Conservation (phyloP, 2,888 invertebrate genomes). For the Campoletis raptor region DNA sequence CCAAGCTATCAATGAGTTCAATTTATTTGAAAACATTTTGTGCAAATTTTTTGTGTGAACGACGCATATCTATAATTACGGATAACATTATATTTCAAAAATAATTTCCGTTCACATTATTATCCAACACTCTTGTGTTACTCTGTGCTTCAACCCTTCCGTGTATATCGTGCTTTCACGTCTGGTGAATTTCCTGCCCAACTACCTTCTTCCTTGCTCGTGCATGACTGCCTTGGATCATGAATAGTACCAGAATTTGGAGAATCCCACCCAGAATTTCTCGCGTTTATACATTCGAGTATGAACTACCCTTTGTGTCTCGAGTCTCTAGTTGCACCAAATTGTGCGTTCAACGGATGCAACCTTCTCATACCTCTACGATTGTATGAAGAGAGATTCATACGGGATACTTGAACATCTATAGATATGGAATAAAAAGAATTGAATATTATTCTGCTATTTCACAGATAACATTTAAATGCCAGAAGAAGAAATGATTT, state of each 20-base stretch:
- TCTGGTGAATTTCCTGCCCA: slow-evolving; percentile 53
- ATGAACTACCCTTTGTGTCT: slow-evolving; percentile 46
- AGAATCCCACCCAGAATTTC: slow-evolving; percentile 47
- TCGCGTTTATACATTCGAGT: slow-evolving; percentile 43
- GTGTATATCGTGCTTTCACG: slow-evolving; percentile 14
- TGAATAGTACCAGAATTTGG: slow-evolving; percentile 57
- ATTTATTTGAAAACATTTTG: not conserved
- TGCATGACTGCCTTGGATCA: slow-evolving; percentile 39
- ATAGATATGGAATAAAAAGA: not conserved
- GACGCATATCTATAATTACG: not conserved
- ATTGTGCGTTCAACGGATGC: slow-evolving; percentile 24
- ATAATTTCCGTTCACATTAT: not conserved
- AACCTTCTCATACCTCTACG: not conserved
- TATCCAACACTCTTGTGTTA: not conserved
- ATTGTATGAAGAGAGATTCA: slow-evolving; percentile 8
- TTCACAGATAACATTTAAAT: not conserved
- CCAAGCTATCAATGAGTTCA: not conserved
- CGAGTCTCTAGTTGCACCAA: slow-evolving; percentile 9
- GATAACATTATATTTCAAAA: not conserved
- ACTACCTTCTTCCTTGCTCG: slow-evolving; percentile 42
- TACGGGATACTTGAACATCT: not conserved
- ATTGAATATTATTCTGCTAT: not conserved
- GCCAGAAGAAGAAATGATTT: not conserved
- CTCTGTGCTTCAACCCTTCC: not conserved
- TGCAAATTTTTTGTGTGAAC: not conserved